A percentile compares a stretch with the other conserved stretches of the same genome.
These are phyloP conservation scores for Bradypus variegatus DNA, from an alignment of 2,797 vertebrate species.

Conservation along the genomic window DNA sequence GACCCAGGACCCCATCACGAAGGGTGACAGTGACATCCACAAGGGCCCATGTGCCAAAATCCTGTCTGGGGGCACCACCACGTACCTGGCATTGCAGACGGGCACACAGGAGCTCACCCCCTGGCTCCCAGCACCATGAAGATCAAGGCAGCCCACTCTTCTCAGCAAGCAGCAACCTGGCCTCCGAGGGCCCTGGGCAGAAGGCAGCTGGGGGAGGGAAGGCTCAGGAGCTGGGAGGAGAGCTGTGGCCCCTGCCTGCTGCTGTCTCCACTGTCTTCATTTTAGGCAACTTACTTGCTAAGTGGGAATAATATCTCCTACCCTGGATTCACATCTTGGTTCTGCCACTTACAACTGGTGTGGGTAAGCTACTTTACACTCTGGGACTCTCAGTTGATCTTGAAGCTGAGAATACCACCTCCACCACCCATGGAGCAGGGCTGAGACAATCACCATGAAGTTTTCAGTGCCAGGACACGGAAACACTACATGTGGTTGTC, in stretches of 20 bases:
- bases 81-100: constrained; percentile 84
- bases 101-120: constrained; percentile 85
- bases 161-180: not conserved
- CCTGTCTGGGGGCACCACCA: constrained; percentile 81
- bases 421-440: no score
- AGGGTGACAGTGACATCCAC: constrained; percentile 85
- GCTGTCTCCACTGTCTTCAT: not conserved
- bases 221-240: not conserved
- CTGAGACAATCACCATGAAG: not conserved
- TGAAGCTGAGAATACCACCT: no score
- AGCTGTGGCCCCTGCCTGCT: not conserved
- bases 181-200: no score
- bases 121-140: constrained; percentile 17
- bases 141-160: not conserved
- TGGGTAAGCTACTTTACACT: not conserved
- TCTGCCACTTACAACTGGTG: not conserved
- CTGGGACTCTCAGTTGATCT: not conserved
- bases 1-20: constrained; percentile 88
- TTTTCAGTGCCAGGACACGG: no score
- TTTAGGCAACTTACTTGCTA: not conserved
- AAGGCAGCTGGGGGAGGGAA: not conserved
- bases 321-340: not conserved
- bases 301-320: not conserved
- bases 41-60: constrained; percentile 88
- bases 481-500: rapidly evolving